phyloP scores from a whole-genome alignment of 2,888 invertebrate species.

The Habroteleia sp. region DNA sequence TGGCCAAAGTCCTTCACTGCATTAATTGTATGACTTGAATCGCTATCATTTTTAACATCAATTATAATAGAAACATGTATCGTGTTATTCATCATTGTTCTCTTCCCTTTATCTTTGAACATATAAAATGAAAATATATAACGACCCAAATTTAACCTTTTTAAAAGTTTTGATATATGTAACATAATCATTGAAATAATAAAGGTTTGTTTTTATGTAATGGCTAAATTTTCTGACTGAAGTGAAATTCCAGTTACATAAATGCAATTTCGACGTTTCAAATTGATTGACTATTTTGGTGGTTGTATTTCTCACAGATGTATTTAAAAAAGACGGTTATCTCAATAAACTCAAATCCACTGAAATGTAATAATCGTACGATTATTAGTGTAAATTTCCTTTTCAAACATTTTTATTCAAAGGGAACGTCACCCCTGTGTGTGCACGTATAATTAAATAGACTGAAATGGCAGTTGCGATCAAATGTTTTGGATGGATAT shows the following conservation, averaged over 20 bases:
- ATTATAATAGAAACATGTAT: constrained; percentile 26
- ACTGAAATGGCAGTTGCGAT: neutral
- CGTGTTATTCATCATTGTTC: neutral
- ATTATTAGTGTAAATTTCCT: constrained; percentile 1
- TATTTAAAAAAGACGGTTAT: neutral
- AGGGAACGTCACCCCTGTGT: neutral
- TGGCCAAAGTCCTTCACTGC: constrained; percentile 18
- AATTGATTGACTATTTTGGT: neutral
- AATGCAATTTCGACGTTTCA: no score
- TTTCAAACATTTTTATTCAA: neutral
- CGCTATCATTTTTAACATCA: constrained; percentile 5
- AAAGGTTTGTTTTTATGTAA: no score
- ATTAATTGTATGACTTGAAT: constrained; percentile 25
- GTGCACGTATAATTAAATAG: constrained; percentile 9
- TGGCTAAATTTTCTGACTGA: no score
- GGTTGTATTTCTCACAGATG: neutral
- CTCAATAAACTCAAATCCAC: constrained; percentile 4
- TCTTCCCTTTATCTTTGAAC: no score
- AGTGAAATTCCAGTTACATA: no score
- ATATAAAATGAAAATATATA: no score
- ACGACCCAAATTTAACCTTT: no score
- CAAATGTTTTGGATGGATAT: constrained; percentile 6
- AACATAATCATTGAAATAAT: no score
- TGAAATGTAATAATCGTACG: neutral
- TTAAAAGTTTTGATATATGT: no score